These are phyloP conservation scores for Epizoanthus rinbou DNA, from an alignment of 92 coral and sea anemone species.

Conservation along the genomic window DNA sequence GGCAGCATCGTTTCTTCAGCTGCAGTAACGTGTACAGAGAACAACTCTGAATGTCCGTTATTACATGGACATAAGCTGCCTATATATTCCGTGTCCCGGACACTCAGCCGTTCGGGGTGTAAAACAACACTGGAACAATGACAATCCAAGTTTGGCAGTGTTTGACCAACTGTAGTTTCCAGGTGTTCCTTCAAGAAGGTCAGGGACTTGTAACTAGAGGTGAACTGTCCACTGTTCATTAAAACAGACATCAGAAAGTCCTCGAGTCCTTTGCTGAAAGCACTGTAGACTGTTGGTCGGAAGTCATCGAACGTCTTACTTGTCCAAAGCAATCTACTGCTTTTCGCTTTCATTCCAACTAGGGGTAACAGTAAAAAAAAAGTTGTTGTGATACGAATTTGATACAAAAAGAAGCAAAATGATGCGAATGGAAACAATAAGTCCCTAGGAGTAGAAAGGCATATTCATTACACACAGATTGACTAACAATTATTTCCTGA, in stretches of 20 bases:
- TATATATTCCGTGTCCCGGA: not conserved
- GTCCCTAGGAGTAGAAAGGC: too few relatives aligned
- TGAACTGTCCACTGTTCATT: slow-evolving; percentile 59
- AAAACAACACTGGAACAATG: not conserved
- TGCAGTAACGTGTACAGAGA: not conserved
- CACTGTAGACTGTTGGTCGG: slow-evolving; percentile 71
- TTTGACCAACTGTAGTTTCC: slow-evolving; percentile 12
- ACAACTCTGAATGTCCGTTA: not conserved
- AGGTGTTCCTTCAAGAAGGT: slow-evolving; percentile 45
- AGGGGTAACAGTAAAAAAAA: too few relatives aligned
- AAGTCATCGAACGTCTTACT: slow-evolving; percentile 37
- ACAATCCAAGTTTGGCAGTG: slow-evolving; percentile 32
- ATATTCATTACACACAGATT: too few relatives aligned
- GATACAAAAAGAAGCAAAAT: too few relatives aligned
- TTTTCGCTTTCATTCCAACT: not conserved
- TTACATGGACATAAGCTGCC: not conserved
- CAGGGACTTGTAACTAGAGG: slow-evolving; percentile 42
- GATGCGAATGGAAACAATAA: too few relatives aligned
- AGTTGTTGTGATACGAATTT: too few relatives aligned
- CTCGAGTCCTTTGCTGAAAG: slow-evolving; percentile 71
- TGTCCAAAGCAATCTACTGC: slow-evolving; percentile 7
- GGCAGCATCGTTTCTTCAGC: not conserved
- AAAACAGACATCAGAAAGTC: slow-evolving; percentile 64
- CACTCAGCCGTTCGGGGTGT: not conserved
- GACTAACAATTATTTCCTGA: too few relatives aligned